Evolutionary conservation across 2,797 vertebrate genomes (phyloP).

Genomic region (Phalanger gymnotis): DNA sequence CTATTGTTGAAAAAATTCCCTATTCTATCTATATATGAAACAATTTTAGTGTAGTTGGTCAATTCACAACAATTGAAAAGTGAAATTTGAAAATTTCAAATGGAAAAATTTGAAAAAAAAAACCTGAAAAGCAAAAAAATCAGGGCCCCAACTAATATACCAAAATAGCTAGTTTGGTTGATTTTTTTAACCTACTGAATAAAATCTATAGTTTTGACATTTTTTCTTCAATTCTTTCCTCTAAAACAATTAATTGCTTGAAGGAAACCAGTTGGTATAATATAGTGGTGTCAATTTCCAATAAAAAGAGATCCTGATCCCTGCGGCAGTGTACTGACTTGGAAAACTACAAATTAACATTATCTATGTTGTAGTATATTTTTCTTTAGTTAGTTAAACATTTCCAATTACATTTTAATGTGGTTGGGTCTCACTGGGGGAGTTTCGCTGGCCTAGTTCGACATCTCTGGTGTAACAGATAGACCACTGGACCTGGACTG

Average conservation of each 20-base stretch:
- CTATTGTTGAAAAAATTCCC: background rate
- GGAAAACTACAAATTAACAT: background rate
- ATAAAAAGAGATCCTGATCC: background rate
- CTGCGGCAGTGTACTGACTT: background rate
- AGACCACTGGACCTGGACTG: background rate
- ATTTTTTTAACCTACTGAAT: background rate
- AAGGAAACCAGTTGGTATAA: background rate
- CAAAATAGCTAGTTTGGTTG: constrained; percentile 36
- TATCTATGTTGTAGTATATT: background rate
- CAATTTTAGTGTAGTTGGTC: background rate
- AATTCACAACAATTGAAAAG: background rate
- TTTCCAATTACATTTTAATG: background rate
- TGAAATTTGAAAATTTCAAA: background rate
- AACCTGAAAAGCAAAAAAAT: constrained; percentile 31
- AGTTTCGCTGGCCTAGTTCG: background rate
- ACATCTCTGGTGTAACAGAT: background rate
- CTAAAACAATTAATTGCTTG: background rate
- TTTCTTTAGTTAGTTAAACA: background rate
- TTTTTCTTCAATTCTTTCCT: constrained; percentile 36
- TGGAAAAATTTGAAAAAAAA: background rate
- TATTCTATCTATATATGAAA: background rate
- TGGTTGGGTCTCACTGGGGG: background rate
- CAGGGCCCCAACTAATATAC: background rate
- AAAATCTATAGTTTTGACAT: background rate
- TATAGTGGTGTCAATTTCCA: background rate